Evolutionary conservation across 2,797 vertebrate species (phyloP).

Genomic region (Lutjanus argentimaculatus): DNA sequence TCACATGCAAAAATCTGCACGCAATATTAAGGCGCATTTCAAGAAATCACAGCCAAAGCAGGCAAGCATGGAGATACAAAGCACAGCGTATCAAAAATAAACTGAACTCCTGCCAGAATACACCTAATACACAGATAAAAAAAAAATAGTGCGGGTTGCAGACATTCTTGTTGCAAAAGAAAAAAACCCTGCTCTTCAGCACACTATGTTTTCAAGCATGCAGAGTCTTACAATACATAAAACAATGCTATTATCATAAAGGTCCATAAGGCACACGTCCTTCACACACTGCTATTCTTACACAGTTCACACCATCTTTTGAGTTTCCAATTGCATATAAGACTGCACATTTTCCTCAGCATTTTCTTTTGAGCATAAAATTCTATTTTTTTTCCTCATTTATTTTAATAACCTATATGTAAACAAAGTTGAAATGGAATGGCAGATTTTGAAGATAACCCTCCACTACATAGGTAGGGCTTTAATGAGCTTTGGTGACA

Average conservation of each 20-base stretch:
- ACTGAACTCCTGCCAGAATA: conserved; percentile 34
- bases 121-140: conserved; percentile 22
- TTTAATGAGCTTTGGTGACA: conserved; percentile 22
- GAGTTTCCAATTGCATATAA: conserved; percentile 35
- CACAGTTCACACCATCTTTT: conserved; percentile 27
- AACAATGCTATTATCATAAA: conserved; percentile 33
- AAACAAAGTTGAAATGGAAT: conserved; percentile 75
- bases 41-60: conserved; percentile 59
- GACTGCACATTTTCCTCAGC: conserved; percentile 6
- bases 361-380: conserved; percentile 23
- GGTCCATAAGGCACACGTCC: conserved; percentile 77
- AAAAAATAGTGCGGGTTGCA: conserved; percentile 52
- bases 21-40: conserved; percentile 67
- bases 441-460: conserved; percentile 27
- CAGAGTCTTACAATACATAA: conserved; percentile 52
- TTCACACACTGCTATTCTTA: conserved; percentile 33
- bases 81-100: conserved; percentile 63
- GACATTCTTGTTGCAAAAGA: conserved; percentile 28
- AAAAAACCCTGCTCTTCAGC: conserved; percentile 13
- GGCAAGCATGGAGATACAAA: conserved; percentile 49
- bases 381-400: conserved; percentile 21
- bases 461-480: conserved; percentile 2
- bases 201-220: conserved; percentile 42
- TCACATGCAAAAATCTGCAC: conserved; percentile 69
- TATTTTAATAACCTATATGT: conserved; percentile 47